Percentiles rank a stretch among this genome's conserved stretches.
phyloP scores from a whole-genome alignment of 2,888 invertebrate genomes.

The Cephalotes varians region DNA sequence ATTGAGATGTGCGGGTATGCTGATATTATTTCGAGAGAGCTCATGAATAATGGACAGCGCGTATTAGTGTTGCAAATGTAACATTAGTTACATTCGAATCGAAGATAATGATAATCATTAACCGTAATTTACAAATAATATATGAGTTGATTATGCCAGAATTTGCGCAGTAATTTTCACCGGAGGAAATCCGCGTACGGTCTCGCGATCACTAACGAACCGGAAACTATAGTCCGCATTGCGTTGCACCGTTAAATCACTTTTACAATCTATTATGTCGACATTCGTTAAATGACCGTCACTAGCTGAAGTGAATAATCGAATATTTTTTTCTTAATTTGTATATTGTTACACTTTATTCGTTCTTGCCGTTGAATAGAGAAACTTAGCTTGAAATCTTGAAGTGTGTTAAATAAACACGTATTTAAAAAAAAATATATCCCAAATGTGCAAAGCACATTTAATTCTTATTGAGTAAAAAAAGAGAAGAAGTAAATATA shows the following conservation, averaged over 20 bases:
- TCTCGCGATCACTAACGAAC: slow-evolving; percentile 36
- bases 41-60: slow-evolving; percentile 57
- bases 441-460: neutral
- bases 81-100: slow-evolving; percentile 63
- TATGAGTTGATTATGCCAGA: slow-evolving; percentile 50
- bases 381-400: neutral
- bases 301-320: neutral
- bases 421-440: neutral
- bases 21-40: slow-evolving; percentile 41
- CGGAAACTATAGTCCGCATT: slow-evolving; percentile 35
- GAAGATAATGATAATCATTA: slow-evolving; percentile 62
- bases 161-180: slow-evolving; percentile 46
- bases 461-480: neutral
- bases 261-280: slow-evolving; percentile 25
- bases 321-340: neutral
- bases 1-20: slow-evolving; percentile 37
- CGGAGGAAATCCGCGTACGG: slow-evolving; percentile 34
- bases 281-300: neutral
- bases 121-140: slow-evolving; percentile 64
- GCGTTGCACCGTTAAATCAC: slow-evolving; percentile 16
- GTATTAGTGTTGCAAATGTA: slow-evolving; percentile 63
- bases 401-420: neutral
- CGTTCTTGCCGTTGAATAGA: neutral
- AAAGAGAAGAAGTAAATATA: neutral
- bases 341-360: neutral